Conservation (phyloP, 1,140 invertebrate species). For the Anastatus disparis region DNA sequence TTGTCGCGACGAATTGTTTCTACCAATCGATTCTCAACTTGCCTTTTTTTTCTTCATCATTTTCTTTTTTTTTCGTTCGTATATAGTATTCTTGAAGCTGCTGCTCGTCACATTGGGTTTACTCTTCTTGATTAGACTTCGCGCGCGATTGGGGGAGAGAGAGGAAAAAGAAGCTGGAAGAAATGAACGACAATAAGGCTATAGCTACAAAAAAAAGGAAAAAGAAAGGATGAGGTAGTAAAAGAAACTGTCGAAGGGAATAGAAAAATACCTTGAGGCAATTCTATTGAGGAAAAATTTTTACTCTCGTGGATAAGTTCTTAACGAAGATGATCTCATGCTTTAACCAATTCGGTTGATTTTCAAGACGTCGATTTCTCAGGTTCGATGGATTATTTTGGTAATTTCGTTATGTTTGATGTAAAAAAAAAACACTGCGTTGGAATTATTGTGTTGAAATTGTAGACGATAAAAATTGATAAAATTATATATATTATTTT, state of each 20-base stretch:
- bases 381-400: too few relatives aligned
- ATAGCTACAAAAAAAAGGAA: too few relatives aligned
- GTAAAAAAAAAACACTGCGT: too few relatives aligned
- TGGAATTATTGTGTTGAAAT: too few relatives aligned
- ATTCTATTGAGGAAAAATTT: slow-evolving; percentile 12
- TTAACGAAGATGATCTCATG: slow-evolving; percentile 13
- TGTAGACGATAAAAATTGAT: too few relatives aligned
- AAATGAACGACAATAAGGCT: too few relatives aligned
- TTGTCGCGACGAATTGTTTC: slow-evolving; percentile 61
- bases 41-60: slow-evolving; percentile 35
- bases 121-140: slow-evolving; percentile 67
- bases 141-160: slow-evolving; percentile 40
- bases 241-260: slow-evolving; percentile 1
- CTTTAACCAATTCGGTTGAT: background rate
- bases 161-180: slow-evolving; percentile 27
- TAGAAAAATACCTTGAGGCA: slow-evolving; percentile 1
- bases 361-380: too few relatives aligned
- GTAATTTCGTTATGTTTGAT: too few relatives aligned
- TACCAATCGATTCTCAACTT: slow-evolving; percentile 48
- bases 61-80: slow-evolving; percentile 36
- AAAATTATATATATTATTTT: too few relatives aligned
- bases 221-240: slow-evolving; percentile 11
- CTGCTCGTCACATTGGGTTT: slow-evolving; percentile 60
- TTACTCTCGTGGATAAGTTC: background rate
- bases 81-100: too few relatives aligned